These are phyloP conservation scores for Polyommatus iphigenia DNA, from an alignment of 2,888 invertebrate genomes.

Conservation along the genomic window DNA sequence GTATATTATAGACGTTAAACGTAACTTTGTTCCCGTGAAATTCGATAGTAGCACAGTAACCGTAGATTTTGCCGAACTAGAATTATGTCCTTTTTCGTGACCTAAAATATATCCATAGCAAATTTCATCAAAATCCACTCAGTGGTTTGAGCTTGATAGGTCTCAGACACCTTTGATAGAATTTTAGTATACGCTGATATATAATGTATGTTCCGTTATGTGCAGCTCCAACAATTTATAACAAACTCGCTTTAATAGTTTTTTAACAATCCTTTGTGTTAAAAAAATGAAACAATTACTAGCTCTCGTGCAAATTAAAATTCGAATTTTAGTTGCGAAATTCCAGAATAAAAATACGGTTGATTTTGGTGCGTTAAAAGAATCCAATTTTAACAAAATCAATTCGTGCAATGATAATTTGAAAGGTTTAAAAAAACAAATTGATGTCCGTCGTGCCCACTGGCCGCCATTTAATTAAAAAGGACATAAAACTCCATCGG, in stretches of 20 bases:
- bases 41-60: background rate
- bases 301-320: background rate
- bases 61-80: background rate
- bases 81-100: background rate
- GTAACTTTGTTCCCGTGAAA: background rate
- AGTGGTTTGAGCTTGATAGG: background rate
- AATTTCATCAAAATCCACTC: background rate
- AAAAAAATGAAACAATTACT: constrained; percentile 5
- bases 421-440: constrained; percentile 38
- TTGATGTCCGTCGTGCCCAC: constrained; percentile 12
- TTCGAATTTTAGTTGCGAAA: background rate
- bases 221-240: background rate
- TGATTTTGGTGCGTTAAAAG: constrained; percentile 9
- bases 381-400: constrained; percentile 26
- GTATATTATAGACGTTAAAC: too few species aligned
- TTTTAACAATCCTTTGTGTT: constrained; percentile 4
- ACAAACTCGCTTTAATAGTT: background rate
- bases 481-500: constrained; percentile 40
- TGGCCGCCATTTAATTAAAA: constrained; percentile 41
- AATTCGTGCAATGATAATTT: constrained; percentile 14
- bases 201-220: background rate
- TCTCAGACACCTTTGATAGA: background rate
- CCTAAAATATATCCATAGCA: too few species aligned
- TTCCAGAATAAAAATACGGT: background rate
- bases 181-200: too few species aligned